Base-by-base conservation (phyloP, 2,797 vertebrate genomes). In the Microctenopoma steveboyesi region DNA sequence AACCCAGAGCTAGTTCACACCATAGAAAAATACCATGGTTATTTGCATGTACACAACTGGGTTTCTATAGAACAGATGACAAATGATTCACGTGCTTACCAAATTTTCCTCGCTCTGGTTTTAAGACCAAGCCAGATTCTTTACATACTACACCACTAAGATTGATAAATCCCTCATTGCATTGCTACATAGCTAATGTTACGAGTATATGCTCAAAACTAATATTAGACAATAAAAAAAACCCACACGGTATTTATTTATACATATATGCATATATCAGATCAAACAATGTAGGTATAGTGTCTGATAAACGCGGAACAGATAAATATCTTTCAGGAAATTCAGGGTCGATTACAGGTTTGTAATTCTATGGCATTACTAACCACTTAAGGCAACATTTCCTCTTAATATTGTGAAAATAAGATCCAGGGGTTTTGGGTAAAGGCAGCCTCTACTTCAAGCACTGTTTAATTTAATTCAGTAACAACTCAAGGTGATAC, bases 21-120 rank as follows among this genome's bases (percentile, higher is more conserved):
- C 69, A 76, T 89, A 92, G 81, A 92, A 93, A 93, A 93, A 89
- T 90, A 90, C 89, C 89, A 88, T 91, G 90, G 78, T 87, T 78
- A 72, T 90, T 87, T 92, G 86, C 82, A 80, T 86, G 75, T 88
- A 84, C 74, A 88, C 79, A 75, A 76, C 76, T 67, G 76, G 81
- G 64, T 76, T 84, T 72, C 79, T 76, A 78, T 52, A 63, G 59
- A 88, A 85, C 30, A 72, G 37, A 77, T 66, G 79, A 72, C 72
- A 77, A 78, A 75, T 25, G 30, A 80, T 67, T 6, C 28, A 56
- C 28, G 3, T 74, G 72, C 61, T 61, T 80, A 72, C 66, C 76
- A 33, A 68, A 57, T 42, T 76, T 64, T 55, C 79, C 80, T 64
- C 48, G 49, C 60, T 37, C 40, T 22, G 57, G 49, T 68, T 75